Evolutionary conservation across 2,113 vertebrate species (phyloP).

Genomic region (Herpailurus yagouaroundi): DNA sequence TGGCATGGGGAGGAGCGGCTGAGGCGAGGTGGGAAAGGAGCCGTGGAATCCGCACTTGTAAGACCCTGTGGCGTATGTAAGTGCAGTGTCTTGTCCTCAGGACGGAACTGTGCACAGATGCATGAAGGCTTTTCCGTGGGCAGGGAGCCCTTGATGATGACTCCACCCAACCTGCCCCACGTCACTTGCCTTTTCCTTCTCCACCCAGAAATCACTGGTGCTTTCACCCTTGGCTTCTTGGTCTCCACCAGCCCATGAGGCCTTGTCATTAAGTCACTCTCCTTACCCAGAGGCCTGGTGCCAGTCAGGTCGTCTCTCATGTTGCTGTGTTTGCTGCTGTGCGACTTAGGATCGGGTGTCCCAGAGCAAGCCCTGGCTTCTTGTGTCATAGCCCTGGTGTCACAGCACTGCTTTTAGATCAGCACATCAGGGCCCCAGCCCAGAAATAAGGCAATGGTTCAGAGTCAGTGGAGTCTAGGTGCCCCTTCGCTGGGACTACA

Average conservation of each 20-base stretch:
- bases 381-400: background rate
- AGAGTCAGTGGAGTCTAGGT: background rate
- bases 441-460: background rate
- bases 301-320: background rate
- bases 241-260: background rate
- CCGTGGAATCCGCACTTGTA: accelerated
- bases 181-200: background rate
- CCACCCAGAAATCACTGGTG: background rate
- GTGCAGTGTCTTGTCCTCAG: background rate
- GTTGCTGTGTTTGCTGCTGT: background rate
- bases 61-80: background rate
- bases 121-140: background rate
- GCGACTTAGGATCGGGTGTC: background rate
- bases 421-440: background rate
- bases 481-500: background rate
- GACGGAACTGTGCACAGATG: background rate
- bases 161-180: accelerated
- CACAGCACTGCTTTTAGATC: background rate
- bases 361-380: background rate
- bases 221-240: background rate
- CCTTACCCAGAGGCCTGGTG: background rate
- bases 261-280: background rate
- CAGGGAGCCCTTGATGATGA: background rate
- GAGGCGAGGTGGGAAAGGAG: background rate
- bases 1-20: background rate